Base-by-base conservation (phyloP, 2,797 vertebrate species). In the Sebastes taczanowskii region DNA sequence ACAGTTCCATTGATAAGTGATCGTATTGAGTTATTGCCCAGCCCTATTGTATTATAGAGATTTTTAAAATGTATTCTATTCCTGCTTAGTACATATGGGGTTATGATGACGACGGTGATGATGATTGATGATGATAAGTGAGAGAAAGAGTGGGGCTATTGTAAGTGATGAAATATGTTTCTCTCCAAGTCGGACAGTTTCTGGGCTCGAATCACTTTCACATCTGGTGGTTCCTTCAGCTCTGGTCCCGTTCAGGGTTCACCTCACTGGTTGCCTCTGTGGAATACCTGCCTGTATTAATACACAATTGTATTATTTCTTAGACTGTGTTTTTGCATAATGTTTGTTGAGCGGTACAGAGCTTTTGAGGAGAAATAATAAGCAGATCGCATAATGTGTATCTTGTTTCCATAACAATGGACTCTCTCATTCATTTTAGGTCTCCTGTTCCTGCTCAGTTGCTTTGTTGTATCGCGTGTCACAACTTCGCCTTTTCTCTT, bases 151-250 rank as follows among this genome's bases (percentile, higher is more conserved):
- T 7, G 27, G 5, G 61, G 30, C 38, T 32, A 30, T 49, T 74
- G 42, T 42, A 68, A 78, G 49, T 69, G 60, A 71, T 77, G 46
- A 80, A 86, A 70, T 70, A 22, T 10, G 34, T 72, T 74, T 83
- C 82, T 58, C 23, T 71, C 2, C 16, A 0, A 62, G 56, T 73
- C 7, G 32, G 32, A 62, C 52, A 62, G 34, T 72, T 85, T 79
- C 46, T 70, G 35, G 67, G 29, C 79, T 83, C 23, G 70, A 64
- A 85, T 89, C 29, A 63, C 74, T 71, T 84, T 77, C 69, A 83
- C 78, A 84, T 87, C 64, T 84, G 85, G 59, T 56, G 32, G 35
- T 35, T 70, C 49, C 20, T 46, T 80, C 74, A 63, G 32, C 65
- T 49, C 27, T 32, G 55, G 49, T 68, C 46, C 13, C 3, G 29